Base-by-base conservation (phyloP, 2,113 vertebrate genomes). In the Ceyx melanurus region DNA sequence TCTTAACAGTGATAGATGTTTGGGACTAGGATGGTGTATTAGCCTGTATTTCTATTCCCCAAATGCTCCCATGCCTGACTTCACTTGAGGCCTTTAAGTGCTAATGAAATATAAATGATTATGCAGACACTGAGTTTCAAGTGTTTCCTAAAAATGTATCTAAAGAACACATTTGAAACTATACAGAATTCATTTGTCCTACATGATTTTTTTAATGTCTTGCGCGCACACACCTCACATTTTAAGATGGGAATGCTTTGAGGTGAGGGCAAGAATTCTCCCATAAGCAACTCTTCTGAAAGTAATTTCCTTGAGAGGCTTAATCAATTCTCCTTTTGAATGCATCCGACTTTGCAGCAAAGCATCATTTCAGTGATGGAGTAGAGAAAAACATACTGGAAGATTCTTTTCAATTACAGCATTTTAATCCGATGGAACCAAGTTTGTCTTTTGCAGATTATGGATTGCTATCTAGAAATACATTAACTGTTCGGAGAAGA, bases 221-320 rank as follows among this genome's bases (percentile, higher is more conserved):
- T 76, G 15, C 15, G 31, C 26, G 14, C 15, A 33, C 26, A 72
- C 35, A 76, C n/a, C 13, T 75, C 53, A 54, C 19, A 12, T 65
- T 89, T 88, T 84, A 29, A 70, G 61, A 89, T 54, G 26, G 50
- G 29, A 82, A 37, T 82, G 15, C 22, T 93, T 77, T 70, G 66
- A 93, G 73, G 81, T 79, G 62, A 82, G 42, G 42, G 65, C 42
- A 95, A 61, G 57, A 90, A 86, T n/a, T 78, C 84, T 79, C 13
- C 3, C 40, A 56, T 78, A 89, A 94, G 68, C 16, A 94, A 78
- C 67, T 89, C 54, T 31, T 37, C 46, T 91, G 51, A 92, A 93
- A 92, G 62, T 65, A 93, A 93, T 96, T 92, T 92, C 57, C 70
- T 86, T 86, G 77, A 95, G 80, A 95, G 54, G 45, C 40, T 92